Evolutionary conservation across 2,888 invertebrate genomes (phyloP).

Genomic region (Heteromyza rotundicornis): DNA sequence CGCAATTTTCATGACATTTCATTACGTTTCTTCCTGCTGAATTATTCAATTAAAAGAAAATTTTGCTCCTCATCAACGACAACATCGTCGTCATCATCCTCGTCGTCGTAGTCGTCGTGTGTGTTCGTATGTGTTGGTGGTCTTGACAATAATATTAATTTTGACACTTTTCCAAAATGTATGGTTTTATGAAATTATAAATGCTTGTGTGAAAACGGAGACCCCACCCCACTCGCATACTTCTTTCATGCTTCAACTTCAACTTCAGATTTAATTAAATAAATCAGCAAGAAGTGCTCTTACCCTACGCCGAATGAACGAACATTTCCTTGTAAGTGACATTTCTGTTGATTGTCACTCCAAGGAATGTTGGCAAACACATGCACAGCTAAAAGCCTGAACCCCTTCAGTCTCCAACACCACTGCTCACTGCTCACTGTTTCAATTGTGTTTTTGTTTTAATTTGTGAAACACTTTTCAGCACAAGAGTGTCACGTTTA

Average conservation of each 20-base stretch:
- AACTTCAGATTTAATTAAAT: constrained; percentile 1
- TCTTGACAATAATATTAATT: background rate
- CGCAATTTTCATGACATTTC: background rate
- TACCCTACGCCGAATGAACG: background rate
- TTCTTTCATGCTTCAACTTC: background rate
- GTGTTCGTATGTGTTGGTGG: background rate
- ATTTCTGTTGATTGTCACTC: background rate
- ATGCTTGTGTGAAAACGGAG: background rate
- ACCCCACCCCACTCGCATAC: background rate
- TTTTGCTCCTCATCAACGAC: background rate
- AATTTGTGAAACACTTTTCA: background rate
- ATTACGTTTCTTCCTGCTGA: background rate
- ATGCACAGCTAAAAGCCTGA: constrained; percentile 16
- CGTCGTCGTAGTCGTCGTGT: background rate
- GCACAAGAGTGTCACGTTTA: constrained; percentile 2
- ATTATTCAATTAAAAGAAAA: constrained; percentile 10
- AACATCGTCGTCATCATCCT: background rate
- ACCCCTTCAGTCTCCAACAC: no score
- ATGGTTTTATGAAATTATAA: background rate
- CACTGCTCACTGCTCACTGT: constrained; percentile 18
- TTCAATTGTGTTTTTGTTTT: background rate
- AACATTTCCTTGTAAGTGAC: background rate
- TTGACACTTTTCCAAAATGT: background rate
- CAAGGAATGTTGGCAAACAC: background rate
- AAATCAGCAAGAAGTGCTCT: background rate